Base-by-base conservation (phyloP, 1,140 invertebrate genomes). In the Neodiprion lecontei region DNA sequence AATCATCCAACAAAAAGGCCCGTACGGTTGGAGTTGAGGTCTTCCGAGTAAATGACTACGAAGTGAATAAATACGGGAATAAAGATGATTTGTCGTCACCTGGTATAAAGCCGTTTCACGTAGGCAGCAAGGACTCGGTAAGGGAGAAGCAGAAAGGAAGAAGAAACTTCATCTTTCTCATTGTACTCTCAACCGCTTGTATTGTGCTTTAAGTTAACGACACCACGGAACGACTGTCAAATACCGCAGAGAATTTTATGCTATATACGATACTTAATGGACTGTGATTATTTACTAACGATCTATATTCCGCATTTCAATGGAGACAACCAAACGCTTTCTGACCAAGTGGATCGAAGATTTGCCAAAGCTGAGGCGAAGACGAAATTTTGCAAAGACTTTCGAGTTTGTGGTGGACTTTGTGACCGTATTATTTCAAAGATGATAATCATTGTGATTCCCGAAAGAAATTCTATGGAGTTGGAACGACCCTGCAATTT, bases 131-230 rank as follows among this genome's bases (percentile, higher is more conserved):
- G n/a, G 53, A 61, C 8, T 40, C 7, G n/a, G 53, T 9, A 14
- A 61, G 9, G 5, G n/a, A 61, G 7, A 17, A 61, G 9, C 4
- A 61, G 53, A 61, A 14, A 61, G n/a, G 28, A 40, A 40, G 28
- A 1, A 61, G 9, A 14, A 17, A 17, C 53, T 61, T 61, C n/a
- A 14, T 17, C 11, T 17, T 61, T 61, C n/a, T 61, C 53, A 17
- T 61, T 61, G 53, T 61, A 61, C 11, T 14, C 53, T 61, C 53
- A 17, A 17, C 53, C n/a, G 11, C 53, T 14, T 17, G 7, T 61
- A 61, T 61, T 61, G 53, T 61, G 53, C 53, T 61, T 61, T 61
- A 8, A 61, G 53, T 9, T 61, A 61, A 61, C 53, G 53, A 61
- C 53, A 61, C 53, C 50, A 14, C 50, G n/a, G 50, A 21, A 21